Evolutionary conservation across 1,140 invertebrate genomes (phyloP), one percentile per base, ranked within the genome.

Genomic region (Trinorchestia longiramus): DNA sequence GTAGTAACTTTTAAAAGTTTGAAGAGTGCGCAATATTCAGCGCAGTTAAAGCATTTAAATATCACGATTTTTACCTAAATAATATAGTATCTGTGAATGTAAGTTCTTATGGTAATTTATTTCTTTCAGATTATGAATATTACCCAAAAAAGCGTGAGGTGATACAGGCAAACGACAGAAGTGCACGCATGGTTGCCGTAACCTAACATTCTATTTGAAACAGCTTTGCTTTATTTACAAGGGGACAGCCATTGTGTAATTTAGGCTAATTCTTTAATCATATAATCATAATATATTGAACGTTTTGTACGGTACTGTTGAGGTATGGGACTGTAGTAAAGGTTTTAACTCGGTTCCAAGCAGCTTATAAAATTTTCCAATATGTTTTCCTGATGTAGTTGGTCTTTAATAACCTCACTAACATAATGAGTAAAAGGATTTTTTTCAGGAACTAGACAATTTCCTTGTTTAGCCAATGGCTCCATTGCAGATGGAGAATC

Each of bases 401-500:
- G 36, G 62, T 77, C 62, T 77, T 36, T 19, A 77, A 77, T 77
- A 77, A 77, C 62, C 62, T 77, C 62, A 77, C 62, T 77, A 77
- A 77, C 62, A 77, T 77, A 77, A 77, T 19, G 62, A 77, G 62
- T 77, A 11, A 36, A 36, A 77, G 62, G 62, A 77, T 77, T 77
- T 77, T 77, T 77, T 77, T 77, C 62, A 36, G 28, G 62, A 77
- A 23, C 3, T 77, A 36, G 88, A 19, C 36, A 42, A 42, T 43
- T 8, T 87, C 40, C 43, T 90, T 90, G n/a, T 90, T 90, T 90
- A 90, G 88, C 88, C 43, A 41, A 36, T 43, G 43, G 43, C 88
- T 90, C 43, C 42, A 90, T 90, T 90, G 36, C 88, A 90, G 88
- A 90, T 87, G 87, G 36, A 87, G 87, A 87, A 87, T 40, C 36